Evolutionary conservation across 2,888 invertebrate species (phyloP), one percentile per base, ranked within the genome.

Genomic region (Netelia melanura): DNA sequence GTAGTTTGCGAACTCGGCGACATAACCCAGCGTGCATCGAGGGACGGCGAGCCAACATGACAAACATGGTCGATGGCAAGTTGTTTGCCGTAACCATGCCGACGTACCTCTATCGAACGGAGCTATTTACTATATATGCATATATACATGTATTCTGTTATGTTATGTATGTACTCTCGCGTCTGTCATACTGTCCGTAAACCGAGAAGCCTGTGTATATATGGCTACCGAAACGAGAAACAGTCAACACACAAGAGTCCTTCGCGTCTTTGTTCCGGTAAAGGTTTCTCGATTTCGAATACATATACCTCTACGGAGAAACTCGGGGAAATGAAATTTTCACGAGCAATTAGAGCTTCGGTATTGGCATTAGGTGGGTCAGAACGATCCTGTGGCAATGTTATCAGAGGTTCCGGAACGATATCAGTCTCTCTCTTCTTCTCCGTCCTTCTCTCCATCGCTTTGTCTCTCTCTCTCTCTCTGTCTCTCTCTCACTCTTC

Each of bases 81-180:
- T 81, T 87, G 86, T 87, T 87, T 86, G 80, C 86, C 77, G 87
- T 87, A 81, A 71, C 86, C 84, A 87, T 86, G 86, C 77, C 86
- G 72, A 85, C 86, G 61, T 84, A 78, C 62, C 80, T 76, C 71
- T 77, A 83, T 85, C 75, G 79, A 85, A 76, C 83, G 62, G 17
- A 30, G 43, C 72, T 52, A 65, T 61, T 79, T 56, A 14, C 21
- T 56, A 23, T 56, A 10, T 67, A 17, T 62, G 2, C 17, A 43
- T 48, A 44, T 75, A 30, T n/a, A 75, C 52, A 23, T 75, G 17
- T 54, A 44, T 23, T 30, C 11, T 74, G 1, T 3, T 43, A 17
- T 25, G 44, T 14, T 38, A 14, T 58, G n/a, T 62, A 62, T 30
- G 61, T 48, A 54, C 61, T 61, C 68, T 17, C 21, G 62, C 23